Base-by-base conservation (phyloP, 2,113 vertebrate genomes). In the Otocyon megalotis region DNA sequence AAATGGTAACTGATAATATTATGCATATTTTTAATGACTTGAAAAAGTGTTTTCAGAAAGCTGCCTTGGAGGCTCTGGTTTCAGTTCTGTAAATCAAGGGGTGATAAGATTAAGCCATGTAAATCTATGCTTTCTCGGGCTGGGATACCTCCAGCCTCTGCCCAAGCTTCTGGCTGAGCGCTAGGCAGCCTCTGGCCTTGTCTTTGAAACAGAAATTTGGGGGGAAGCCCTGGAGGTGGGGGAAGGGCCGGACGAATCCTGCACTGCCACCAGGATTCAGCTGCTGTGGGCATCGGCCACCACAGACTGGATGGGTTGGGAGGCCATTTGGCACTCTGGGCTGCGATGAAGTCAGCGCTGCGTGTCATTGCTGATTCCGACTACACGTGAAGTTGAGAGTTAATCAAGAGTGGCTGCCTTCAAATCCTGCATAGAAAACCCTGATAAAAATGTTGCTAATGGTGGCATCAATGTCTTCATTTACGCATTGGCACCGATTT, bases 1-100 rank as follows among this genome's bases (percentile, higher is more conserved):
- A 97, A 93, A 95, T 97, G 97, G 94, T 71, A 97, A 96, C 96
- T 74, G 90, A 92, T 96, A 79, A 96, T 86, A 86, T 69, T 97
- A 97, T 94, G 85, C 93, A 86, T 97, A 65, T 91, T 91, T 98
- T 95, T 97, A 95, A 96, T 96, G 95, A 94, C 62, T 93, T 89
- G 54, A 88, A 32, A 96, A 89, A 81, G 30, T 22, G 15, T 87
- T 95, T 94, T 93, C 74, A 35, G 89, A 82, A 97, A 95, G 84
- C 50, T 95, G 88, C 96, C 95, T 96, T 30, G 92, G 79, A 97
- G 97, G 90, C 90, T 85, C 35, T 35, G 20, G 76, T 82, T 97
- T 88, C 10, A 32, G 53, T 90, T 81, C 83, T 71, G 60, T 93
- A 30, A 60, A 37, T 94, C 76, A 79, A 72, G 71, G 54, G 35